phyloP scores from a whole-genome alignment of 2,888 invertebrate species.

The Eupithecia inturbata region DNA sequence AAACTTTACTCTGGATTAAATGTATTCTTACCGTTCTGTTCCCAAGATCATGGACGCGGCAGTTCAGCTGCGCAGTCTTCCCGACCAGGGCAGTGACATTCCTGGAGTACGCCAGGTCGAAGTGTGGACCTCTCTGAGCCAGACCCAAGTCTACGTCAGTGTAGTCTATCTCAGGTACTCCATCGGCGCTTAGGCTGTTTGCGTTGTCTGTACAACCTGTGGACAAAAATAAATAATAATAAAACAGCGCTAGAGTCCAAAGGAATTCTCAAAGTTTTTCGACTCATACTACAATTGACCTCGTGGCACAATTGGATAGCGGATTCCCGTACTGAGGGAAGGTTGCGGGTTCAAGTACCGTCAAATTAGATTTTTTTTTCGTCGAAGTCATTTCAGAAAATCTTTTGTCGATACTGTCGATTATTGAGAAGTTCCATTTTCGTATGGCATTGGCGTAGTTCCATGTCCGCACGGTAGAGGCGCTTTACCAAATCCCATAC shows the following conservation, averaged over 20 bases:
- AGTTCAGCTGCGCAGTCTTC: conserved; percentile 89
- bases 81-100: conserved; percentile 92
- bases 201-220: conserved; percentile 77
- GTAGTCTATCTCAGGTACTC: conserved; percentile 72
- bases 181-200: conserved; percentile 67
- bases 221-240: not conserved
- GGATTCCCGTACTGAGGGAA: no score
- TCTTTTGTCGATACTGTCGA: no score
- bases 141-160: conserved; percentile 75
- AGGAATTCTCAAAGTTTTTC: no score
- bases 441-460: no score
- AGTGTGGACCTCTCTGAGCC: conserved; percentile 86
- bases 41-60: conserved; percentile 90
- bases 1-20: no score
- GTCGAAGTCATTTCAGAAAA: no score
- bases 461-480: not conserved
- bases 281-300: no score
- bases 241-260: no score
- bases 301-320: no score
- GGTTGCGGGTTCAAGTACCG: no score
- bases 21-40: conserved; percentile 86
- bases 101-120: conserved; percentile 88
- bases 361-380: no score
- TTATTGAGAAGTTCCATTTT: no score
- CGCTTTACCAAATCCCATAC: not conserved